A percentile compares a stretch with the other conserved stretches of the same genome.
Conservation (phyloP, 2,797 vertebrate species). For the Arrhamphus sclerolepis region DNA sequence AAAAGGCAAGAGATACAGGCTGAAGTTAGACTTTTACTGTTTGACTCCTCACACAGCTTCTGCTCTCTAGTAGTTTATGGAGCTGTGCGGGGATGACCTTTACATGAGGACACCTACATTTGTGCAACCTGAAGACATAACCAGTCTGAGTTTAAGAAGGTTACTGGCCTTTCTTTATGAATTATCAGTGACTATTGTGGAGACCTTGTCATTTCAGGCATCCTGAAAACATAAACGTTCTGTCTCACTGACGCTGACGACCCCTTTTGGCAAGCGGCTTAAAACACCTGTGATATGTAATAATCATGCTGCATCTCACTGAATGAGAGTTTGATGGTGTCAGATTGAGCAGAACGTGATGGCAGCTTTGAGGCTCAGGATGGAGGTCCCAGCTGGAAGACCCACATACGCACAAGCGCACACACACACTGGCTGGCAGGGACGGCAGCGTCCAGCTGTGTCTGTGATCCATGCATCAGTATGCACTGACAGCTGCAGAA, state of each 20-base stretch:
- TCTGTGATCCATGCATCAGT: constrained; percentile 41
- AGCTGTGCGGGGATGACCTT: constrained; percentile 33
- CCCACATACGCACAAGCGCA: constrained; percentile 9
- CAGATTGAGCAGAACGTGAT: constrained; percentile 51
- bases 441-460: constrained; percentile 59
- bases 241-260: background rate
- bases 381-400: constrained; percentile 56
- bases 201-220: constrained; percentile 6
- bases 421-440: constrained; percentile 29
- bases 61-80: constrained; percentile 12
- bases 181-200: constrained; percentile 3
- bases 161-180: constrained; percentile 10
- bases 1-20: constrained; percentile 2
- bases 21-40: constrained; percentile 1
- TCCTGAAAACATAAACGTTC: background rate
- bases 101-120: background rate
- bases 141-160: constrained; percentile 23
- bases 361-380: constrained; percentile 56
- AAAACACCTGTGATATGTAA: constrained; percentile 15
- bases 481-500: constrained; percentile 43
- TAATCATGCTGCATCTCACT: constrained; percentile 12
- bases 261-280: constrained; percentile 2
- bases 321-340: constrained; percentile 40
- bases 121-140: constrained; percentile 15
- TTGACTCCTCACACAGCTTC: background rate